Evolutionary conservation across 1,140 invertebrate species (phyloP).

Genomic region (Macrocentrus cingulum): DNA sequence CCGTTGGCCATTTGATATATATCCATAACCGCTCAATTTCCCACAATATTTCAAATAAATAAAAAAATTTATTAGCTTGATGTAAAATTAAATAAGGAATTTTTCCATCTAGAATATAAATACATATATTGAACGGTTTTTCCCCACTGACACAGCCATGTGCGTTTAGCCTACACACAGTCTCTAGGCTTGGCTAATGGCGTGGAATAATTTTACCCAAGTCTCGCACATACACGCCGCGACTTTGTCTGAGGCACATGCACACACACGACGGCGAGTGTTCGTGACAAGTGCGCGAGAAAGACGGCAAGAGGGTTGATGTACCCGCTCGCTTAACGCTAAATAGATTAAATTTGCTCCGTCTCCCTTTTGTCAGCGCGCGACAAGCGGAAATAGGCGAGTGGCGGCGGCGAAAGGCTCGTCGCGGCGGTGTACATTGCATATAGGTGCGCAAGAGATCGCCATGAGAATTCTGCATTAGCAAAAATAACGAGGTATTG

Average conservation of each 20-base stretch:
- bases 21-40: too few species aligned
- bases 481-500: constrained; percentile 12
- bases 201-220: constrained; percentile 40
- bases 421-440: background rate
- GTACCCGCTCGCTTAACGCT: constrained; percentile 33
- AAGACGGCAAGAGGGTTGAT: constrained; percentile 14
- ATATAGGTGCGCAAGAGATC: background rate
- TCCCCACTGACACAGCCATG: too few species aligned
- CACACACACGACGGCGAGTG: background rate
- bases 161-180: too few species aligned
- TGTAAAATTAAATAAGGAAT: too few species aligned
- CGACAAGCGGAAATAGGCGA: constrained; percentile 42
- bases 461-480: constrained; percentile 1
- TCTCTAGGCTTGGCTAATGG: constrained; percentile 44
- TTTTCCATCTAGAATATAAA: too few species aligned
- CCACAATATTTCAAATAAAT: too few species aligned
- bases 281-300: background rate
- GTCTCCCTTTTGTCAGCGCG: constrained; percentile 38
- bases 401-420: constrained; percentile 5
- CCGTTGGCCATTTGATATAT: too few species aligned
- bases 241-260: constrained; percentile 3
- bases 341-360: constrained; percentile 48
- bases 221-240: constrained; percentile 19
- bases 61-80: too few species aligned
- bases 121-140: too few species aligned